These are phyloP conservation scores for Acipenser oxyrinchus DNA, from an alignment of 2,797 vertebrate species.

Conservation along the genomic window DNA sequence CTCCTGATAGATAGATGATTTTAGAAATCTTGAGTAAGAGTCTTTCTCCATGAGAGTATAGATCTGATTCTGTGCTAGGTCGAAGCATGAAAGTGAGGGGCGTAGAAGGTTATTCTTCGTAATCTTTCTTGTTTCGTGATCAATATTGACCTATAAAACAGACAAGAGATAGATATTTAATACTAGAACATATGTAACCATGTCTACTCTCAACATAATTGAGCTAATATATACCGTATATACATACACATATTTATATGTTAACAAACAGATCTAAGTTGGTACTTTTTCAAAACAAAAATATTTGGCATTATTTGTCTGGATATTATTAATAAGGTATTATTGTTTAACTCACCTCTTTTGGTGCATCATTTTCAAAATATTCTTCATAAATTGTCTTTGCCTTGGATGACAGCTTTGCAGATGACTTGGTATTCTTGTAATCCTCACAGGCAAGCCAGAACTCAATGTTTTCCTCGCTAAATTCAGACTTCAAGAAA, in stretches of 20 bases:
- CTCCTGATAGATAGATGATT: slow-evolving; percentile 51
- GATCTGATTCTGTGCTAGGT: slow-evolving; percentile 59
- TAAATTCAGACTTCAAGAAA: slow-evolving; percentile 90
- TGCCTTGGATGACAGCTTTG: slow-evolving; percentile 74
- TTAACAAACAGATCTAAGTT: background rate
- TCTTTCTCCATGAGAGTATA: slow-evolving; percentile 73
- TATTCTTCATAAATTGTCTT: slow-evolving; percentile 87
- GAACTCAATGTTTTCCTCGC: slow-evolving; percentile 95
- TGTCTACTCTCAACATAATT: too few species aligned
- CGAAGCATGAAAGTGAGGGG: slow-evolving; percentile 49
- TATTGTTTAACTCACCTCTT: slow-evolving; percentile 67
- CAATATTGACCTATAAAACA: slow-evolving; percentile 57
- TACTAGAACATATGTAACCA: slow-evolving; percentile 13
- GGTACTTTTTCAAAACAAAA: background rate
- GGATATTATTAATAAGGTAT: background rate
- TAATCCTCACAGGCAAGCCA: slow-evolving; percentile 93
- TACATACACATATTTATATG: background rate
- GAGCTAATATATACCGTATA: background rate
- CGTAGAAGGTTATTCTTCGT: slow-evolving; percentile 57
- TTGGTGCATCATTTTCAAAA: slow-evolving; percentile 82
- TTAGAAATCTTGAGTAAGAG: slow-evolving; percentile 66
- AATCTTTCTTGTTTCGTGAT: slow-evolving; percentile 65
- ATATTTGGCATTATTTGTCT: background rate
- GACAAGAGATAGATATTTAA: background rate
- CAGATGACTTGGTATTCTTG: slow-evolving; percentile 69